phyloP scores from a whole-genome alignment of 2,888 invertebrate genomes.

The Drosophila histrio region DNA sequence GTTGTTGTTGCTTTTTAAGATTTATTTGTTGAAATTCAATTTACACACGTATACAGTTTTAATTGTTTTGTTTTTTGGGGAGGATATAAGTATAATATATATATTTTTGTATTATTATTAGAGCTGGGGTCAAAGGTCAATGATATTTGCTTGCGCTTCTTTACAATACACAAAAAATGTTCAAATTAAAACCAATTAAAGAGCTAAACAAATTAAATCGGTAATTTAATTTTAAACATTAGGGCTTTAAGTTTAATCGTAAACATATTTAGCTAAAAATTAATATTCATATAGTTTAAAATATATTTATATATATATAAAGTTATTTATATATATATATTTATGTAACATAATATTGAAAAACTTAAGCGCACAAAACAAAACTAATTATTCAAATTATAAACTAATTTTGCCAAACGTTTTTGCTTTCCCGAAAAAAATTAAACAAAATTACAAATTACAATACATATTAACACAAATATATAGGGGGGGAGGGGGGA shows the following conservation, averaged over 20 bases:
- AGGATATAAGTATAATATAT: slow-evolving; percentile 16
- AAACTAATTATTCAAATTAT: slow-evolving; percentile 75
- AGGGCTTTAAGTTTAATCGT: slow-evolving; percentile 60
- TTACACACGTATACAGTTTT: slow-evolving; percentile 62
- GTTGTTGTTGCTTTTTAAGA: slow-evolving; percentile 8
- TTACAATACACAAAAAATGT: slow-evolving; percentile 61
- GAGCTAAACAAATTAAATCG: slow-evolving; percentile 64
- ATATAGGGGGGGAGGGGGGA: slow-evolving; percentile 5
- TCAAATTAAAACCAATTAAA: slow-evolving; percentile 68
- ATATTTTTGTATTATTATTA: slow-evolving; percentile 33
- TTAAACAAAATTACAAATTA: slow-evolving; percentile 75
- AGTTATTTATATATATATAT: slow-evolving; percentile 38
- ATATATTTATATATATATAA: slow-evolving; percentile 31
- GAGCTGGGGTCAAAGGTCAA: slow-evolving; percentile 40
- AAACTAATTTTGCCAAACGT: slow-evolving; percentile 82
- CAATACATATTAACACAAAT: slow-evolving; percentile 73
- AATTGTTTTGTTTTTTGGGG: slow-evolving; percentile 23
- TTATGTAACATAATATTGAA: slow-evolving; percentile 76
- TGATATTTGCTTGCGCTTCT: slow-evolving; percentile 57
- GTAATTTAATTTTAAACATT: slow-evolving; percentile 66
- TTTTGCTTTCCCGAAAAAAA: slow-evolving; percentile 81
- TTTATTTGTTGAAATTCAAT: slow-evolving; percentile 47
- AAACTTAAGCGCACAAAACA: slow-evolving; percentile 80
- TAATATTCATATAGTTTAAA: slow-evolving; percentile 75
- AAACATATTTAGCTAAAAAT: slow-evolving; percentile 82